Evolutionary conservation across 2,113 vertebrate genomes (phyloP), one percentile per base, ranked within the genome.

Genomic region (Motacilla tschutschensis): DNA sequence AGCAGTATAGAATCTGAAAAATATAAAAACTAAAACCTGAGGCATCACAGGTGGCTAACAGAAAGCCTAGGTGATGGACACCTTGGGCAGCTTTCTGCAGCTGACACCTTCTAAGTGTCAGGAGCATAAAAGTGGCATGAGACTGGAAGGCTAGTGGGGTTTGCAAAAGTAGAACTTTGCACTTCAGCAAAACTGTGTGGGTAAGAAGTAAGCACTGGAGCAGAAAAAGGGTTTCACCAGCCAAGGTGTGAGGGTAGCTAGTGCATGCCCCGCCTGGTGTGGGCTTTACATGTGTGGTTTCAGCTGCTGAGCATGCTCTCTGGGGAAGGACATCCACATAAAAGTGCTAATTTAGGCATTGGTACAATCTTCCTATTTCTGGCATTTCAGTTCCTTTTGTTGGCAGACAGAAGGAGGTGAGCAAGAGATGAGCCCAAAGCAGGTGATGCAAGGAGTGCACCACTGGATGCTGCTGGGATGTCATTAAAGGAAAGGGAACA

Each of bases 221-320:
- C 0, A 0, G 66, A 79, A 71, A 66, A 51, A 51, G 8, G 19
- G 25, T 73, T 85, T 92, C 40, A 29, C 9, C 24, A 41, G 25
- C 21, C 12, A 20, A 18, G 16, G 29, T 26, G 41, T 53, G 83
- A 83, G 48, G 21, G 2, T 40, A 38, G 55, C 50, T 58, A 44
- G 21, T 2, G 7, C 0, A 0, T 43, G 47, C 21, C 43, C 43
- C 3, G 5, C 7, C 19, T 18, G 38, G 7, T 17, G 10, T 54
- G 51, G 20, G 12, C 25, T 79, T 64, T 40, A 14, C 9, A 2
- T 12, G 25, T 6, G 17, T 40, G 38, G 6, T 48, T 22, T 51
- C 21, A 16, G 60, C 41, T 60, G 38, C 69, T 35, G 50, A 50
- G 35, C 40, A 22, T 25, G 16, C n/a, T 80, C 36, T 54, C 53